Base-by-base conservation (phyloP, 2,797 vertebrate genomes). In the Thaleichthys pacificus region DNA sequence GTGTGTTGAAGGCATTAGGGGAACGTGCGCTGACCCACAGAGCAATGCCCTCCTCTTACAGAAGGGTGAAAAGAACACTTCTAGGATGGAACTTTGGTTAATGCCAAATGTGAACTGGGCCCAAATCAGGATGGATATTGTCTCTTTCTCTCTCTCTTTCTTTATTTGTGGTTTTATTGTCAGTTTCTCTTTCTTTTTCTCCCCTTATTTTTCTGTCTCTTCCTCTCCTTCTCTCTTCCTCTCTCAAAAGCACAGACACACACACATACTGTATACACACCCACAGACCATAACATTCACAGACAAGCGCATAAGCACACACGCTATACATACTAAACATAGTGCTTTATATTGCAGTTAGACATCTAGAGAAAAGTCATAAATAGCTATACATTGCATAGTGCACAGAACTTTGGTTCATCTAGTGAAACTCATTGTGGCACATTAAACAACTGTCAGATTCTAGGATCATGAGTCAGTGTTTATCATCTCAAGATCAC, bases 21-120 rank as follows among this genome's bases (percentile, higher is more conserved):
- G 70, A 35, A 38, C 9, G 51, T 78, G 56, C 9, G 24, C 56
- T 66, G 61, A 77, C 35, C 60, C 49, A 61, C 68, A 71, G 28
- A 56, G 51, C 24, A 58, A 47, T 69, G 69, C 58, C 74, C 47
- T 66, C 74, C 47, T 66, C 19, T 24, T 19, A 60, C 35, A 49
- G 54, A 17, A 42, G 63, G 58, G 15, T 61, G 15, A 26, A 4
- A 64, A 68, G 7, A 15, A 35, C 30, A 8, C 19, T 4, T 54
- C 4, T 8, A 54, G 51, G 38, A 21, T 63, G 74, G 70, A 80
- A 72, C 69, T 54, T 42, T 72, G 82, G 64, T 83, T 32, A 75
- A 85, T 82, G 86, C 83, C 82, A 86, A 87, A 87, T 77, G 67
- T 49, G 75, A 71, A 81, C 51, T 47, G 70, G 49, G 68, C 60